Evolutionary conservation across 1,140 invertebrate species (phyloP), one percentile per base, ranked within the genome.

Genomic region (Doryteuthis pealeii): DNA sequence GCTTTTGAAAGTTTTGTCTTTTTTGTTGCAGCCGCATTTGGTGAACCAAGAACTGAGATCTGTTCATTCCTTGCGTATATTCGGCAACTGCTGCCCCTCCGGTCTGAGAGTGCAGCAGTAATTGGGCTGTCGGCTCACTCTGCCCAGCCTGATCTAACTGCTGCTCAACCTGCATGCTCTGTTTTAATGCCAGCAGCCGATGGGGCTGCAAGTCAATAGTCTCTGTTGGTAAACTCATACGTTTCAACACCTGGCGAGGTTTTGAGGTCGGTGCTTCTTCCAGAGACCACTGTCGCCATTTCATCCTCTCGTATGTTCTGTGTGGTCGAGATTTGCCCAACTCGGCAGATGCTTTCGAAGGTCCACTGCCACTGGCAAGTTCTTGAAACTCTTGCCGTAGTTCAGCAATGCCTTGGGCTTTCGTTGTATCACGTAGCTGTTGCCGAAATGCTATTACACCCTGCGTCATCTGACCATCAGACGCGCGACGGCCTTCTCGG

Each of bases 401-500:
- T 85, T 94, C 93, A 67, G 93, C 87, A 78, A 94, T 91, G 28
- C 93, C 93, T 85, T 93, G 92, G 0, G 92, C 91, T 87, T 94
- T 93, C 80, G 91, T 92, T 74, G 91, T 91, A 83, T 94, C 93
- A 78, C 92, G 92, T 67, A 94, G 88, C 80, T 92, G 89, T 84
- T 94, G 92, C 76, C 91, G 91, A 84, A 93, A 94, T 77, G 92
- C 93, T 78, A 92, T 84, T 73, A 85, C 83, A 28, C 84, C 87
- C 69, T 90, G 89, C 32, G 90, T 88, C 28, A 91, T 88, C n/a
- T 91, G 80, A 49, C 94, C 95, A 83, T 97, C 95, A 78, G 94
- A 96, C 1, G 96, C 95, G 77, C 96, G 90, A 45, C 96, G 89
- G 5, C 95, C 95, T 89, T 97, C 94, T 79, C 94, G 90, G 87